Evolutionary conservation across 2,888 invertebrate species (phyloP).

Genomic region (Anagyrus pseudococci): DNA sequence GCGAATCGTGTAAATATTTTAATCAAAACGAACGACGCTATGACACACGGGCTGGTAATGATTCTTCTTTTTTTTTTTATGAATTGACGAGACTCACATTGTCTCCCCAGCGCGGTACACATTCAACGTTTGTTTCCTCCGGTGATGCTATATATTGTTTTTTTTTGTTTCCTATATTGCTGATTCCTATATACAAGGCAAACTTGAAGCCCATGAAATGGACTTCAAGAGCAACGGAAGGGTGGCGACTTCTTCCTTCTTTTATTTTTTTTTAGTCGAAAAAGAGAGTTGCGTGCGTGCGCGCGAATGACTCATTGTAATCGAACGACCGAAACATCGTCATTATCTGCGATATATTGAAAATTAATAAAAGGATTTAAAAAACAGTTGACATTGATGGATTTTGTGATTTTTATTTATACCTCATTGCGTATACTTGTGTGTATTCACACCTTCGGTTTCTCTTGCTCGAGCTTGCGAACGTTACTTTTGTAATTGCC

Average conservation of each 20-base stretch:
- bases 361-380: slow-evolving; percentile 23
- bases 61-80: too few species aligned
- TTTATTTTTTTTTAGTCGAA: too few species aligned
- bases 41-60: too few species aligned
- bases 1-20: slow-evolving; percentile 37
- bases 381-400: slow-evolving; percentile 16
- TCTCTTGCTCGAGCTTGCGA: too few species aligned
- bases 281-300: slow-evolving; percentile 27
- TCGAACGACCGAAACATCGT: slow-evolving; percentile 36
- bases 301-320: slow-evolving; percentile 27
- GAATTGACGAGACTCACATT: background rate
- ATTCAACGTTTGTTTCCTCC: too few species aligned
- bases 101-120: background rate
- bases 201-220: too few species aligned
- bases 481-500: too few species aligned
- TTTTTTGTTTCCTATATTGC: background rate
- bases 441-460: too few species aligned
- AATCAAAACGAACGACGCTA: slow-evolving; percentile 11
- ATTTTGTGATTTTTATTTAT: background rate
- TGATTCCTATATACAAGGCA: too few species aligned
- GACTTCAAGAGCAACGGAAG: too few species aligned
- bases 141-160: background rate
- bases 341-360: slow-evolving; percentile 24
- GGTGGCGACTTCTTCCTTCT: slow-evolving; percentile 3
- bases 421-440: background rate